phyloP scores from a whole-genome alignment of 2,113 vertebrate genomes.

The Leptodactylus fuscus region DNA sequence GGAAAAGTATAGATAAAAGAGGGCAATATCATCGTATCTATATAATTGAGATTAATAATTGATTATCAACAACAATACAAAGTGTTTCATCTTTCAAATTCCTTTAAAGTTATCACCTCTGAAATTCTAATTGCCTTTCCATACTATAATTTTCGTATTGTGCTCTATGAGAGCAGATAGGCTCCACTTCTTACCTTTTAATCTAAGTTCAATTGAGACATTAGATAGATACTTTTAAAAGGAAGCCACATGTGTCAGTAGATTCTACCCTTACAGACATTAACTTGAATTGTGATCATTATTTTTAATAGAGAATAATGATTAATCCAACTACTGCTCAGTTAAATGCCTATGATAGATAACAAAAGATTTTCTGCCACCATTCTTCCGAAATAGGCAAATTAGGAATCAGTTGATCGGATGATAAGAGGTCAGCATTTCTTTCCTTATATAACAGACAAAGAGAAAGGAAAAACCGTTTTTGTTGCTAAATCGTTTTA shows the following conservation, averaged over 20 bases:
- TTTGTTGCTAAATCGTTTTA: background rate
- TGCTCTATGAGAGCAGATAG: background rate
- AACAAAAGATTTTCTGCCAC: background rate
- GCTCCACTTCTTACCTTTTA: background rate
- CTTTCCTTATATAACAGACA: slow-evolving; percentile 5
- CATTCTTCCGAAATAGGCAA: slow-evolving; percentile 17
- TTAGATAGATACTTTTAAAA: slow-evolving; percentile 1
- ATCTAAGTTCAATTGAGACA: slow-evolving; percentile 4
- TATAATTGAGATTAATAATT: slow-evolving; percentile 21
- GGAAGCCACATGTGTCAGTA: background rate
- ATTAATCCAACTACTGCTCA: slow-evolving; percentile 25
- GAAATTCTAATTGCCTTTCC: slow-evolving; percentile 1
- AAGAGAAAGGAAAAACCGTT: background rate
- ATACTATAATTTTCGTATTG: background rate
- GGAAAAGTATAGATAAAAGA: no score
- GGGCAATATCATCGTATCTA: no score
- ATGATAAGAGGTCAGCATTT: slow-evolving; percentile 11
- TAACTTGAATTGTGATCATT: slow-evolving; percentile 33
- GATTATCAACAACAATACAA: slow-evolving; percentile 25
- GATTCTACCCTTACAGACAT: slow-evolving; percentile 1
- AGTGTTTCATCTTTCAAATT: slow-evolving; percentile 14
- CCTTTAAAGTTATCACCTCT: background rate
- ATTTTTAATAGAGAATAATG: slow-evolving; percentile 48
- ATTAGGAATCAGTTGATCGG: background rate
- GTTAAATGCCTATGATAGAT: slow-evolving; percentile 33